A percentile compares a stretch with the other conserved stretches of the same genome.
Evolutionary conservation across 2,888 invertebrate genomes (phyloP).

Genomic region (Rhagonycha fulva): DNA sequence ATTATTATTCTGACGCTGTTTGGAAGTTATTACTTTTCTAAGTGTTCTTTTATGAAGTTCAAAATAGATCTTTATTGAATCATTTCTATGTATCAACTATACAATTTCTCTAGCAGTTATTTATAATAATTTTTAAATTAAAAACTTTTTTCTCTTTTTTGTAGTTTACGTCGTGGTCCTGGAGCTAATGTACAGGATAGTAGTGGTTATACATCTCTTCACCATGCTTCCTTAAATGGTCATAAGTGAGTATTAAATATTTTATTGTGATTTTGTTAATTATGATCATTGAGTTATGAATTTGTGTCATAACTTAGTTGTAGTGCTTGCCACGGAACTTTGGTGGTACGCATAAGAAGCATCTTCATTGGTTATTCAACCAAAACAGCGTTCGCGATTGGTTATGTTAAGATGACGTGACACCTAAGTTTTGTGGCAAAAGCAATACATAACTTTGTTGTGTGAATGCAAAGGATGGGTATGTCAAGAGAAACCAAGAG

Average conservation of each 20-base stretch:
- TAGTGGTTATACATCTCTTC: constrained; percentile 91
- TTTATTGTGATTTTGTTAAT: neutral
- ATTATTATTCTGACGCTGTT: constrained; percentile 39
- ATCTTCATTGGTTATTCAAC: too few relatives aligned
- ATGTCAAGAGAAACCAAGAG: too few relatives aligned
- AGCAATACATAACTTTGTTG: too few relatives aligned
- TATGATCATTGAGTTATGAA: too few relatives aligned
- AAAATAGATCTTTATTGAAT: neutral
- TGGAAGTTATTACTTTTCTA: constrained; percentile 20
- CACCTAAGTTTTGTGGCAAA: too few relatives aligned
- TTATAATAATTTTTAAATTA: neutral
- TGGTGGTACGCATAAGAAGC: too few relatives aligned
- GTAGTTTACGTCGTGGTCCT: constrained; percentile 84
- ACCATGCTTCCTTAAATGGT: constrained; percentile 92
- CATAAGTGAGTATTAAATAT: constrained; percentile 74
- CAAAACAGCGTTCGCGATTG: too few relatives aligned
- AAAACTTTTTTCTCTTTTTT: constrained; percentile 43
- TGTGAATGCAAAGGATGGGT: too few relatives aligned
- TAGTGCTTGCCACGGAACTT: too few relatives aligned
- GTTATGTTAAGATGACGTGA: too few relatives aligned
- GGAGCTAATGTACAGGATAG: constrained; percentile 93
- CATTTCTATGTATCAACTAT: neutral
- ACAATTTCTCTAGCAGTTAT: neutral
- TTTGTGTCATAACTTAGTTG: too few relatives aligned
- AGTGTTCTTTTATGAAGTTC: constrained; percentile 14